phyloP scores from a whole-genome alignment of 2,113 vertebrate species.

The Phrynosoma platyrhinos region DNA sequence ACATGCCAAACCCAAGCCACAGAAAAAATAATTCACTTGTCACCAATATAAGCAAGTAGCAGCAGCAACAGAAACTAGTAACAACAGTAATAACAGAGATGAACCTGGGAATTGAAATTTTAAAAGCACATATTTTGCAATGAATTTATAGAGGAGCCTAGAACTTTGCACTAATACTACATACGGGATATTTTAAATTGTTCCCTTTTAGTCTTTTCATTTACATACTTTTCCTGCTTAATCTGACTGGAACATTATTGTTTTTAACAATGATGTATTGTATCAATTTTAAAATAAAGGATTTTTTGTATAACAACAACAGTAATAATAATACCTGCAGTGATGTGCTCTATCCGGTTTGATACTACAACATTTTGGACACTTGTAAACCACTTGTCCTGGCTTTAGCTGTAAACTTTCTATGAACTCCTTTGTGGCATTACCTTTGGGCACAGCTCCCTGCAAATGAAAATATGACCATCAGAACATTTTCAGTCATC shows the following conservation, averaged over 20 bases:
- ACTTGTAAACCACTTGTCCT: conserved; percentile 98
- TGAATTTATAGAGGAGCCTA: too few species aligned
- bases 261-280: background rate
- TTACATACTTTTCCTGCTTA: too few species aligned
- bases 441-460: conserved; percentile 98
- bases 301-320: too few species aligned
- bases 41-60: background rate
- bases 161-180: too few species aligned
- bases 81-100: background rate
- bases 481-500: background rate
- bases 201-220: too few species aligned
- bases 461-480: conserved; percentile 59
- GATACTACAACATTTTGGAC: conserved; percentile 99
- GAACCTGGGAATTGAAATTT: too few species aligned
- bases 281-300: background rate
- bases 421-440: conserved; percentile 98
- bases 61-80: background rate
- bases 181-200: too few species aligned
- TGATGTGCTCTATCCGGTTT: conserved; percentile 98
- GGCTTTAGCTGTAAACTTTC: conserved; percentile 98
- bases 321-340: conserved; percentile 87
- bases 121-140: too few species aligned
- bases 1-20: background rate
- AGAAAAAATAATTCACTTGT: background rate
- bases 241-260: too few species aligned